Percentiles rank a stretch among this genome's conserved stretches.
Evolutionary conservation across 2,113 vertebrate genomes (phyloP).

Genomic region (Elaphurus davidianus): DNA sequence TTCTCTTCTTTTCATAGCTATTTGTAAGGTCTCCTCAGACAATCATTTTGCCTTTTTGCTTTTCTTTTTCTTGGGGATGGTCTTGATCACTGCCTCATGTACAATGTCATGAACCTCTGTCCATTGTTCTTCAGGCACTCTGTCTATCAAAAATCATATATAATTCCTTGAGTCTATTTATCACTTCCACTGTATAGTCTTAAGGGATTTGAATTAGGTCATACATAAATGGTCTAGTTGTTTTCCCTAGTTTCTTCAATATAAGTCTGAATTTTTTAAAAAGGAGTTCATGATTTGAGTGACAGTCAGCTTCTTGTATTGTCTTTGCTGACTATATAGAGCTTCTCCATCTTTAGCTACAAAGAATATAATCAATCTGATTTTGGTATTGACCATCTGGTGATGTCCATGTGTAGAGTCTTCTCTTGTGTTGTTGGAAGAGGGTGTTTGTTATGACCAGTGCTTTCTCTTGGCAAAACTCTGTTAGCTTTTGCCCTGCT

Average conservation of each 20-base stretch:
- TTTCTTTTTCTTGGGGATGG: neutral
- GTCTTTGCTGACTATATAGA: neutral
- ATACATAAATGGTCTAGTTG: neutral
- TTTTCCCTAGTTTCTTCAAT: neutral
- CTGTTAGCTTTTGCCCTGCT: neutral
- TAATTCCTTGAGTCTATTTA: neutral
- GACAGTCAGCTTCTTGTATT: neutral
- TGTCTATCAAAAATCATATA: neutral
- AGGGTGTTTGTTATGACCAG: neutral
- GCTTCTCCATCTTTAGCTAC: neutral
- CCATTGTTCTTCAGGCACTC: neutral
- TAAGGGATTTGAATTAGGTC: neutral
- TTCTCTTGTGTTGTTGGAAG: neutral
- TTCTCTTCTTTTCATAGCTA: neutral
- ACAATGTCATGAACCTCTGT: neutral
- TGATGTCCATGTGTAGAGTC: neutral
- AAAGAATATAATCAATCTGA: neutral
- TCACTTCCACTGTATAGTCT: neutral
- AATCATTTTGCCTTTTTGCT: neutral
- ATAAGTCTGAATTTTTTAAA: neutral
- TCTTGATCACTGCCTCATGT: neutral
- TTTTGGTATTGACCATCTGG: neutral
- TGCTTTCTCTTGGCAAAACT: neutral
- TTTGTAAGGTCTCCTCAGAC: neutral
- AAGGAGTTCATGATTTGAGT: neutral